Percentiles rank a stretch among this genome's conserved stretches.
These are phyloP conservation scores for Lamellibrachia luymesi DNA, from an alignment of 1,140 invertebrate species.

Conservation along the genomic window DNA sequence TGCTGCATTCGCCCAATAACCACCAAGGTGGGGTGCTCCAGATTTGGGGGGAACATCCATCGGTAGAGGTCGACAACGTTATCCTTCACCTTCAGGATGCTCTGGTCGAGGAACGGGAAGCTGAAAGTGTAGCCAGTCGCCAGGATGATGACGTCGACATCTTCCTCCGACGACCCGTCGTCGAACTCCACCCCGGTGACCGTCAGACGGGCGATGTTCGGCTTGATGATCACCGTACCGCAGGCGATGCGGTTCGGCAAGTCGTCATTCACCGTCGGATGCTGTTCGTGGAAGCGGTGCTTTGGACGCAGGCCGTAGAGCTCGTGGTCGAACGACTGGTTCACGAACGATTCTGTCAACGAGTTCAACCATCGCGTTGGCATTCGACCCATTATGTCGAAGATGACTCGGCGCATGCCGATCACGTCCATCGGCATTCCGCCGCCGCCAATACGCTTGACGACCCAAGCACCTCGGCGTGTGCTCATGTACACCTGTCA, in stretches of 20 bases:
- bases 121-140: conserved; percentile 49
- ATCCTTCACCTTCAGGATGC: conserved; percentile 42
- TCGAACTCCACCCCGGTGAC: conserved; percentile 52
- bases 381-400: conserved; percentile 32
- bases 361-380: not conserved
- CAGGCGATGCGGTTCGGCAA: conserved; percentile 59
- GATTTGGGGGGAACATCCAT: conserved; percentile 56
- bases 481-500: conserved; percentile 58
- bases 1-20: conserved; percentile 62
- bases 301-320: conserved; percentile 57
- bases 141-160: conserved; percentile 45
- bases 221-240: conserved; percentile 56
- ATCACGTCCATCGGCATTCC: conserved; percentile 50
- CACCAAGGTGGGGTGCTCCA: conserved; percentile 53
- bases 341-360: not conserved
- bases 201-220: conserved; percentile 48
- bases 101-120: conserved; percentile 46
- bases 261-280: conserved; percentile 64
- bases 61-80: conserved; percentile 59
- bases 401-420: conserved; percentile 34
- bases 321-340: conserved; percentile 57
- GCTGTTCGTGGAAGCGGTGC: conserved; percentile 57
- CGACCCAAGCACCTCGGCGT: conserved; percentile 58
- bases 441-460: conserved; percentile 51
- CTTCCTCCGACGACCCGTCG: conserved; percentile 47